Evolutionary conservation across 2,113 vertebrate species (phyloP), one percentile per base, ranked within the genome.

Genomic region (Corvus hawaiiensis): DNA sequence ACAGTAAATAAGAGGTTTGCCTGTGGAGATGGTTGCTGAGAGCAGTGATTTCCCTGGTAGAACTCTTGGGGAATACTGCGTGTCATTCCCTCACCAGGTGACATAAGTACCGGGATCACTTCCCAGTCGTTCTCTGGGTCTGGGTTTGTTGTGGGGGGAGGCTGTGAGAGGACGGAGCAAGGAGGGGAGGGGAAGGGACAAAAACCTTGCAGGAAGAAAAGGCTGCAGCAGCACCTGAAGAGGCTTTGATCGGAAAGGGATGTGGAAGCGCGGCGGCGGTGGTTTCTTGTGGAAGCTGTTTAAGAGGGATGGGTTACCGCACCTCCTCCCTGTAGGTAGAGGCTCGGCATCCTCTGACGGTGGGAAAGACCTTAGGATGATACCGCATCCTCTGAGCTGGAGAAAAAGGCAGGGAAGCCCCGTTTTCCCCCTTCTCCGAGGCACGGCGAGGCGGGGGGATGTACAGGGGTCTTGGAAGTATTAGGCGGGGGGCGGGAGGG

Each of bases 381-480:
- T 20, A 5, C 23, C 10, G 32, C 86, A 73, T 49, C 79, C 76
- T 69, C 33, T 0, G n/a, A 6, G 87, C 54, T 17, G 64, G 20
- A 51, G 72, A 7, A 48, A 7, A 28, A n/a, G n/a, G 56, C 78
- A 15, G 74, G 66, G 55, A 44, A 49, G 12, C 13, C 13, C 23
- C 18, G 13, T 43, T 64, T 17, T 30, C 2, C 41, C 33, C 74
- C 39, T 41, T 19, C 13, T 0, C 43, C 0, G 63, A 8, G 46
- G 44, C 49, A 9, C 4, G 37, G 61, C 9, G 18, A 17, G 51
- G 66, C 16, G 4, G 15, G 8, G 56, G 52, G 14, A 1, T 17
- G 30, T 7, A 1, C 44, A 1, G 69, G n/a, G n/a, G 4, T 13
- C 3, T 21, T 10, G 8, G n/a, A 19, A 56, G 3, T 12, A 3